Evolutionary conservation across 2,797 vertebrate genomes (phyloP).

Genomic region (Diceros bicornis): DNA sequence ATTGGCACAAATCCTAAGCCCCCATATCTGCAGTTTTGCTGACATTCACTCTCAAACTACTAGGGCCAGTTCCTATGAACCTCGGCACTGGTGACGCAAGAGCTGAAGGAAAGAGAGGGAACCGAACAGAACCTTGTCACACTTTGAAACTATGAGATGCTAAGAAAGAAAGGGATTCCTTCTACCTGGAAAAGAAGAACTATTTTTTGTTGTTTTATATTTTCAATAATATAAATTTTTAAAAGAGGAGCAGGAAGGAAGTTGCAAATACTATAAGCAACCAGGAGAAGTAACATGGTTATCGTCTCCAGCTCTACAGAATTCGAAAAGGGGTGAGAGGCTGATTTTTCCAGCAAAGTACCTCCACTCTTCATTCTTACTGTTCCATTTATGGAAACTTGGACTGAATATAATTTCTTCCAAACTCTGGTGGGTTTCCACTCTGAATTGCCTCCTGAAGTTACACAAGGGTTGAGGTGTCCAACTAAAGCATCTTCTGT

Average conservation of each 20-base stretch:
- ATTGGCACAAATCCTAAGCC: not conserved
- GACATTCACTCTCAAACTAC: not conserved
- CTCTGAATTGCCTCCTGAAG: not conserved
- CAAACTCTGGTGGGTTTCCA: not conserved
- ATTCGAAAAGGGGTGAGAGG: not conserved
- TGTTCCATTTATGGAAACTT: not conserved
- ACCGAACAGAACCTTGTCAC: not conserved
- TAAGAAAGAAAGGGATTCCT: not conserved
- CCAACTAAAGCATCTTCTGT: not conserved
- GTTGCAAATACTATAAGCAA: not conserved
- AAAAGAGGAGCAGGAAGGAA: not conserved
- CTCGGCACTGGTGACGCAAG: rapidly evolving
- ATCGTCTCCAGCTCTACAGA: not conserved
- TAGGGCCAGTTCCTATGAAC: not conserved
- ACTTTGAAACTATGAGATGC: not conserved
- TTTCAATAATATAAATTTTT: not conserved
- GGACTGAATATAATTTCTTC: not conserved
- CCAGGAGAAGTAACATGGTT: not conserved
- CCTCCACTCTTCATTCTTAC: not conserved
- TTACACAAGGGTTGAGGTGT: not conserved
- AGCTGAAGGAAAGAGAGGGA: not conserved
- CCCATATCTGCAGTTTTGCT: not conserved
- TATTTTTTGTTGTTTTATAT: not conserved
- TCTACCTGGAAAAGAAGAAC: not conserved
- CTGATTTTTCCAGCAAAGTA: not conserved